Percentiles rank a stretch among this genome's conserved stretches.
These are phyloP conservation scores for Diachrysia chrysitis DNA, from an alignment of 2,888 invertebrate species.

Conservation along the genomic window DNA sequence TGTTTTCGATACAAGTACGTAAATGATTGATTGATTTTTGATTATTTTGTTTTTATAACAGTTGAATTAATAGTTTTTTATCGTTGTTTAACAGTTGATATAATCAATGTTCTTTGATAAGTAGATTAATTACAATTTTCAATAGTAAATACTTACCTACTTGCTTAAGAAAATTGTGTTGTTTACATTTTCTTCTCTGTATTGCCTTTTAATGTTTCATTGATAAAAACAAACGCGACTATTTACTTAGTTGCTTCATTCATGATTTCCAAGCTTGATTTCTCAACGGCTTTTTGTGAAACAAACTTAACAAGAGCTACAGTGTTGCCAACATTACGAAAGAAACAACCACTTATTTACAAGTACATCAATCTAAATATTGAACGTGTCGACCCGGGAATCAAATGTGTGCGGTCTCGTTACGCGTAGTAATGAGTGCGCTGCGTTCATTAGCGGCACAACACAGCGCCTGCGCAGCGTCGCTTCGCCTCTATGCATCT, in stretches of 20 bases:
- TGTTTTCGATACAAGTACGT: background rate
- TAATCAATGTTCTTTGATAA: too few relatives aligned
- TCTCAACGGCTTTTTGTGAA: background rate
- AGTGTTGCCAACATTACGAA: background rate
- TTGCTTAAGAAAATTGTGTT: too few relatives aligned
- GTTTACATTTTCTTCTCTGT: too few relatives aligned
- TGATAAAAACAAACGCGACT: background rate
- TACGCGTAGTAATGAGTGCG: constrained; percentile 78
- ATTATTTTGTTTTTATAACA: too few relatives aligned
- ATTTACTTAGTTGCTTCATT: background rate
- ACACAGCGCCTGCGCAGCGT: constrained; percentile 66
- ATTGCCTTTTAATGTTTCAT: constrained; percentile 16
- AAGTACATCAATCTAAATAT: constrained; percentile 56
- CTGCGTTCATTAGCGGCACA: constrained; percentile 82
- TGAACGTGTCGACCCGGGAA: constrained; percentile 43
- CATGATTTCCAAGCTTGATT: background rate
- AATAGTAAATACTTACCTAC: too few relatives aligned
- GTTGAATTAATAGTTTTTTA: too few relatives aligned
- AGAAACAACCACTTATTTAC: constrained; percentile 17
- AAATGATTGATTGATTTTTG: too few relatives aligned
- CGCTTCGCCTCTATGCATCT: constrained; percentile 81
- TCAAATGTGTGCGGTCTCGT: constrained; percentile 69
- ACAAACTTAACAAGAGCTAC: background rate
- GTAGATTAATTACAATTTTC: too few relatives aligned
- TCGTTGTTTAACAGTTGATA: too few relatives aligned